Evolutionary conservation across 2,888 invertebrate species (phyloP).

Genomic region (Netelia melanura): DNA sequence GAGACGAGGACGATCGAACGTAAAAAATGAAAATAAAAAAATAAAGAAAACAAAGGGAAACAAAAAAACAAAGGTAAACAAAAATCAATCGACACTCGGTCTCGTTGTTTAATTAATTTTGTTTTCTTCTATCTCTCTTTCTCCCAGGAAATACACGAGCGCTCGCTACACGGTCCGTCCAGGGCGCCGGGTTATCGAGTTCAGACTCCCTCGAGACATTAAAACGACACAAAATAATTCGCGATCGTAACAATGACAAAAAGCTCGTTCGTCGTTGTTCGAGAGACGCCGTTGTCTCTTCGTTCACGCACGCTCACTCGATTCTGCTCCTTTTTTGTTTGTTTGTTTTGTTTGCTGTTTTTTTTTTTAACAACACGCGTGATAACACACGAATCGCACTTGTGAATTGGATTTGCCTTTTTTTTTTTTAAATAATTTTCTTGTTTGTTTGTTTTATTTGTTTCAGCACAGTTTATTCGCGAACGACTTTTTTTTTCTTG

Average conservation of each 20-base stretch:
- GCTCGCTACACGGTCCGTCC: constrained; percentile 69
- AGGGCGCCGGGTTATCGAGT: constrained; percentile 56
- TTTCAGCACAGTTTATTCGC: background rate
- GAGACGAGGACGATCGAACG: background rate
- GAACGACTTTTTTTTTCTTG: background rate
- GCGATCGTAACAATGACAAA: background rate
- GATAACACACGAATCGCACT: background rate
- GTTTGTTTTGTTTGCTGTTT: background rate
- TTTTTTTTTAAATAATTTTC: background rate
- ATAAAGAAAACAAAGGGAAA: background rate
- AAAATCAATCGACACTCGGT: constrained; percentile 40
- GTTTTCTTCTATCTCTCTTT: constrained; percentile 57
- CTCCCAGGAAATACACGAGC: constrained; percentile 65
- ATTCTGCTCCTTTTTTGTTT: background rate
- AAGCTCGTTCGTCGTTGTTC: background rate
- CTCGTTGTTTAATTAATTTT: constrained; percentile 29
- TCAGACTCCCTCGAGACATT: constrained; percentile 66
- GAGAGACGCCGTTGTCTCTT: background rate
- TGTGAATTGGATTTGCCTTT: background rate
- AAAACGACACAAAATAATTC: constrained; percentile 40
- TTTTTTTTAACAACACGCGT: too few relatives aligned
- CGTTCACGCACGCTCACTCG: background rate
- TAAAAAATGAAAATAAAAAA: constrained; percentile 12
- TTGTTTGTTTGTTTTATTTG: background rate
- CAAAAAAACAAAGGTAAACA: constrained; percentile 62